Evolutionary conservation across 35 echinoderm and acorn worm species (phyloP), one percentile per base, ranked within the genome.

Genomic region (Strongylocentrotus purpuratus): DNA sequence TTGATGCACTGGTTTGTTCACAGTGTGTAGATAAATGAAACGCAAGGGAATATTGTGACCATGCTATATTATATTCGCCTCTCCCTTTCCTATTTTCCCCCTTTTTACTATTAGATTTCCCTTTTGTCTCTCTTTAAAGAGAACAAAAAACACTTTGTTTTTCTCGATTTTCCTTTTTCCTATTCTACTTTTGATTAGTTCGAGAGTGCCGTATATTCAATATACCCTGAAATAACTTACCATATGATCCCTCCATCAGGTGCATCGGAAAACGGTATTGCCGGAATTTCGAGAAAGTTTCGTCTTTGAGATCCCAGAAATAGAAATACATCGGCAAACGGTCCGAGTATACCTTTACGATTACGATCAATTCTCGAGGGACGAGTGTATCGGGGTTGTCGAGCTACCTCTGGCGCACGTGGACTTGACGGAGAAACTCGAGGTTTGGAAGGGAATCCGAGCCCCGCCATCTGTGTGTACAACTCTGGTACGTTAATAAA

Each of bases 391-490:
- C 33, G 98, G 98, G 4, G 86, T 95, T 10, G 98, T 94, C 1
- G 59, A 96, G 22, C 88, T 98, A 14, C 97, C 97, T 5, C 88
- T 99, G 33, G 94, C 95, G 32, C 97, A 99, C 71, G 96, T 99
- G 1, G 96, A 99, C 86, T 85, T 99, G 32, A 99, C 86, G 8
- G 98, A 99, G 86, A 97, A 97, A 48, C 94, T 99, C 28, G 98
- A 99, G 95, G 97, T 99, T 0, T 99, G 98, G 98, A 99, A 99
- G 61, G 98, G 97, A 92, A 99, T 99, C 33, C 96, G 96, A 28
- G 18, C 85, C 31, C 48, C 85, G 52, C 91, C 91, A 13, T 93
- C 46, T 31, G 91, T 93, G 13, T 46, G 48, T 5, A 46, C 33
- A 12, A 48, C 45, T 93, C 46, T 46, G 91, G 91, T 93, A 93